Base-by-base conservation (phyloP, 2,797 vertebrate species). In the Natrix natrix region DNA sequence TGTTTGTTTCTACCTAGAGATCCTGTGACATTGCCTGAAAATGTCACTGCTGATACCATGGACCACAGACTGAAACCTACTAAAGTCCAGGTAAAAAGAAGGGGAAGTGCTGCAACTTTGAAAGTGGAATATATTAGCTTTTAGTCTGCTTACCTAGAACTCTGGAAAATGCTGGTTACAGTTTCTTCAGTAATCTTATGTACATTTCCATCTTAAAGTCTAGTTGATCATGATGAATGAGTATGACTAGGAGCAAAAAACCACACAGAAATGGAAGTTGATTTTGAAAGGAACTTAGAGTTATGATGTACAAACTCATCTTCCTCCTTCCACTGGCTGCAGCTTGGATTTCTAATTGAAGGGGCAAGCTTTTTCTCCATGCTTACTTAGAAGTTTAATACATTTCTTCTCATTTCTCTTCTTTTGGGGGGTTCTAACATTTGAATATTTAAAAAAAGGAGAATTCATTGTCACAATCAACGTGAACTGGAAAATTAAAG, bases 31-130 rank as follows among this genome's bases (percentile, higher is more conserved):
- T 97, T 99, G 94, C 98, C 98, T 0, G 97, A 96, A 92, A 98
- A 98, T 1, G 91, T 98, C 55, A 98, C 98, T 91, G 96, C 97
- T 24, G 98, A 98, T 92, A 98, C 98, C 0, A 96, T 99, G 97
- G 98, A 98, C 92, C 98, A 99, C 97, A 98, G 98, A 98, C 98
- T 99, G 98, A 97, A 98, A 74, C 99, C 99, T 92, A 96, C 97
- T 93, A 98, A 96, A 95, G 98, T 99, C 93, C 97, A 99, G 99
- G 99, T 99, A 96, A 98, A 96, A 0, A 4, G 32, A 14, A 28
- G 32, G 4, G 69, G 32, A n/a, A 28, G 7, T 20, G 59, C 26
- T 22, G 17, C 28, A 17, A 20, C 14, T 24, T 10, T 57, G 32
- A 86, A 37, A 90, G 1, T 12, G 16, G 86, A 55, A 63, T 92